Evolutionary conservation across 2,797 vertebrate species (phyloP).

Genomic region (Rhinatrema bivittatum): DNA sequence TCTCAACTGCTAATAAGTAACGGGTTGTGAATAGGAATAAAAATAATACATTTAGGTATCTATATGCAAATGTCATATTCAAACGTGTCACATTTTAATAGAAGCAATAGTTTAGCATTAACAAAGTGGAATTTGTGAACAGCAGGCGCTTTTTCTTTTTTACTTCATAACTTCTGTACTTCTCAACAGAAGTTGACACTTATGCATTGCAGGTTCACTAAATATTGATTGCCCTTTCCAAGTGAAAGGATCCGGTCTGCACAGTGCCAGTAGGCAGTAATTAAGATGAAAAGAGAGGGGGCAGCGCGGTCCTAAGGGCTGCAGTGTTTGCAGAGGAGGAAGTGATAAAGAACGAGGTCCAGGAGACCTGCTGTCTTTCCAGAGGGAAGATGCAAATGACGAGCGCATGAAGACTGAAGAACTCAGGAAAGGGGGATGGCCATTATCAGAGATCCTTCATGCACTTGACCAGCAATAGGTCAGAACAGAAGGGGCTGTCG

Average conservation of each 20-base stretch:
- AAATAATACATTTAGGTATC: too few species aligned
- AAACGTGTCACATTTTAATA: too few species aligned
- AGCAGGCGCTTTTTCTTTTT: too few species aligned
- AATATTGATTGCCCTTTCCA: slow-evolving; percentile 6
- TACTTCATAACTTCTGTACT: too few species aligned
- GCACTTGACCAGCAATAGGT: neutral
- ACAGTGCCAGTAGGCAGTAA: slow-evolving; percentile 53
- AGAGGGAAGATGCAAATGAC: slow-evolving; percentile 54
- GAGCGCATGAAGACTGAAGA: slow-evolving; percentile 53
- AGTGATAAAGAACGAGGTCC: slow-evolving; percentile 58
- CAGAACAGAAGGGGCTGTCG: neutral
- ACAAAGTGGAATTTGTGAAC: too few species aligned
- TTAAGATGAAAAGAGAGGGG: slow-evolving; percentile 58
- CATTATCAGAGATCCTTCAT: neutral
- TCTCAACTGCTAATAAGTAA: too few species aligned
- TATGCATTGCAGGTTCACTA: slow-evolving; percentile 1
- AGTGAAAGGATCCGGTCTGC: slow-evolving; percentile 28
- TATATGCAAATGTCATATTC: too few species aligned
- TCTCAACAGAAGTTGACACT: too few species aligned
- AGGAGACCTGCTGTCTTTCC: slow-evolving; percentile 66
- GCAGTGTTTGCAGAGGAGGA: slow-evolving; percentile 47
- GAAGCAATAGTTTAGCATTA: too few species aligned
- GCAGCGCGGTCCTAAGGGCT: slow-evolving; percentile 65
- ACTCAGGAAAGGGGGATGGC: neutral
- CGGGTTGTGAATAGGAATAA: too few species aligned